Base-by-base conservation (phyloP, 1,140 invertebrate species). In the Sitophilus oryzae region DNA sequence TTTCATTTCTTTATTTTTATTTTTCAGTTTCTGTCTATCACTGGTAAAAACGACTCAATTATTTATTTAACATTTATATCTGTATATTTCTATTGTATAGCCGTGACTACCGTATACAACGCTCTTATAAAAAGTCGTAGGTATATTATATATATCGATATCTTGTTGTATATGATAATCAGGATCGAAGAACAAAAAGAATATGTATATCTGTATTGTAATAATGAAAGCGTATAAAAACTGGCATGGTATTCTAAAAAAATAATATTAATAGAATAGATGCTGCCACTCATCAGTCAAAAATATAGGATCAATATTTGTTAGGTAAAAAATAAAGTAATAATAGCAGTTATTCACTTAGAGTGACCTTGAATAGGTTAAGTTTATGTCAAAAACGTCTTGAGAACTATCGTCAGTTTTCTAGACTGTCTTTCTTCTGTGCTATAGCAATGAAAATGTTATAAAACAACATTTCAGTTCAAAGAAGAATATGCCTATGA, bases 281-380 rank as follows among this genome's bases (percentile, higher is more conserved):
- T 54, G 56, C 56, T 59, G 56, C 56, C 56, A 54, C 52, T 59
- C 49, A 41, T 55, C 52, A 59, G 49, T 52, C 51, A 43, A 50
- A 30, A n/a, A n/a, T n/a, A n/a, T n/a, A n/a, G n/a, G n/a, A n/a
- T n/a, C n/a, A n/a, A n/a, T n/a, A 30, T 30, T 30, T 30, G 11
- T 30, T 30, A 30, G 5, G 25, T 30, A 30, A 30, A 6, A 30
- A 30, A n/a, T n/a, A n/a, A n/a, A n/a, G n/a, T n/a, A n/a, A n/a
- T n/a, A n/a, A n/a, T n/a, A n/a, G n/a, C n/a, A n/a, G n/a, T n/a
- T n/a, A n/a, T n/a, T n/a, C n/a, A n/a, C n/a, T n/a, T n/a, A n/a
- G n/a, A n/a, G n/a, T n/a, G n/a, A n/a, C n/a, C n/a, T n/a, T n/a
- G n/a, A n/a, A n/a, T n/a, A n/a, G n/a, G n/a, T n/a, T n/a, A n/a